These are phyloP conservation scores for Poliocrania exsul DNA, from an alignment of 2,797 vertebrate genomes.

Conservation along the genomic window DNA sequence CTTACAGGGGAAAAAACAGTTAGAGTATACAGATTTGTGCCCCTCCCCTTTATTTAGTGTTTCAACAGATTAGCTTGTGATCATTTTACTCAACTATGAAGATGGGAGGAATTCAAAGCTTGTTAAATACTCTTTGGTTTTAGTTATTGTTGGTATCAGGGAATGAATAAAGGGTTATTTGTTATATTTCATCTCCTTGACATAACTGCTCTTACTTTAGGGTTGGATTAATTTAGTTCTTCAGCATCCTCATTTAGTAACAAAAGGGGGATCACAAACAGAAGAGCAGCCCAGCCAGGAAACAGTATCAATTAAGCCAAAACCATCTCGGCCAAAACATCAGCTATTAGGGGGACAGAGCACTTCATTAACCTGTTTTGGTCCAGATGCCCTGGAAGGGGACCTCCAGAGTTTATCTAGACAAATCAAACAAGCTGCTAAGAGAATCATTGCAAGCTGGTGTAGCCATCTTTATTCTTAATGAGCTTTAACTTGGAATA, in stretches of 20 bases:
- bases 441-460: not conserved
- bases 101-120: not conserved
- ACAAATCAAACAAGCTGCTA: not conserved
- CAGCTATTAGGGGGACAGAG: not conserved
- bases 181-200: not conserved
- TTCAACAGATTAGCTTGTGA: not conserved
- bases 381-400: not conserved
- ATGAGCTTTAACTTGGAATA: not conserved
- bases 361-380: not conserved
- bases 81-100: not conserved
- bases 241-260: not conserved
- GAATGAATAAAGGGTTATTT: not conserved
- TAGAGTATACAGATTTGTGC: not conserved
- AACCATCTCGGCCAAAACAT: not conserved
- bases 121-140: not conserved
- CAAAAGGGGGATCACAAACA: rapidly evolving
- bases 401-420: not conserved
- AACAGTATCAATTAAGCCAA: not conserved
- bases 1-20: not conserved
- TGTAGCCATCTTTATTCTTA: not conserved
- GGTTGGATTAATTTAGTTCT: not conserved
- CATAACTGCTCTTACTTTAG: not conserved
- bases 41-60: not conserved
- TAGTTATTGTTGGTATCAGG: not conserved
- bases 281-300: not conserved